Evolutionary conservation across 2,888 invertebrate species (phyloP), one percentile per base, ranked within the genome.

Genomic region (Drosophila maculinotata): DNA sequence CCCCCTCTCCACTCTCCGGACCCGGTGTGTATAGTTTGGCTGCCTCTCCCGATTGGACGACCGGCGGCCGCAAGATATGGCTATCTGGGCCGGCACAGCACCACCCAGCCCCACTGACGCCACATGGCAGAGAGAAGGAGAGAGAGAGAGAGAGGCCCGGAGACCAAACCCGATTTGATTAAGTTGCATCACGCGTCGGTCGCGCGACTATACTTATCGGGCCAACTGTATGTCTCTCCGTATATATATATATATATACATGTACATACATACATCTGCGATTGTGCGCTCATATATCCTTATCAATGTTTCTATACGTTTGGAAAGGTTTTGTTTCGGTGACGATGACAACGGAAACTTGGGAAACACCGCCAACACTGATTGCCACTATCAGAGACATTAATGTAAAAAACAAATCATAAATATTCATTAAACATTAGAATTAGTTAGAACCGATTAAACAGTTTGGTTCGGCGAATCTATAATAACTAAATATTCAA

Each of bases 161-260:
- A 59, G 57, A 65, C 60, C 69, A 76, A 79, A 72, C 41, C 53
- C 76, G 84, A 79, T 77, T 83, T 78, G 72, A 84, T 81, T 87
- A 84, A 75, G 79, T 76, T 82, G 84, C 86, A 81, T 81, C 87
- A 77, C 87, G 73, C 65, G 73, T 56, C 51, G 48, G 71, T 86
- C 78, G 83, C 79, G 73, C 70, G 88, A 83, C 85, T 87, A 86
- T 84, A 85, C 87, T 88, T 88, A 89, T 88, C 89, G 79, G 67
- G 51, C 67, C 56, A 69, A 69, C 65, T 52, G 60, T 72, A 59
- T 71, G 76, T 59, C 60, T 57, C 52, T 58, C 53, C 17, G 39
- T 51, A 35, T 38, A 53, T 48, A 45, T 20, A 20, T 20, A 20
- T 20, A 9, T 28, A 25, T 36, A 41, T 33, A 26, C n/a, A 41